phyloP scores from a whole-genome alignment of 30 jellyfish, hydroid and myxozoan species.

The Catostylus mosaicus region DNA sequence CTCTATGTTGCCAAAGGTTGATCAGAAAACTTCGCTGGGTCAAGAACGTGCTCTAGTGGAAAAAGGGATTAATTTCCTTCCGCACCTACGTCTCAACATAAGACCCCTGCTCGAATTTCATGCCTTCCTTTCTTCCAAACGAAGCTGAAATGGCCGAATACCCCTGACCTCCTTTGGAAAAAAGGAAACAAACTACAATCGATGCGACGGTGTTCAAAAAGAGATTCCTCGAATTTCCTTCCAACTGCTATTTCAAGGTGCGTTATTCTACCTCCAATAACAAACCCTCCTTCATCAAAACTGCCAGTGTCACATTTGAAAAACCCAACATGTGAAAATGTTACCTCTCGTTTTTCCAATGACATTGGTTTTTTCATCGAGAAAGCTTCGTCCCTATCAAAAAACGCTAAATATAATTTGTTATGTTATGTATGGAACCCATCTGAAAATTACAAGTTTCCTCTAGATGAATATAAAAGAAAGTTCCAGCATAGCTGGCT shows the following conservation, averaged over 20 bases:
- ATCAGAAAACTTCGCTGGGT: background rate
- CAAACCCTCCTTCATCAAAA: background rate
- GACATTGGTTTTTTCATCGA: background rate
- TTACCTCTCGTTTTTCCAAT: background rate
- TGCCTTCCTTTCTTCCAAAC: no score
- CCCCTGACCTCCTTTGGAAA: no score
- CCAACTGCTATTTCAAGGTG: background rate
- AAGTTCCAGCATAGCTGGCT: slow-evolving; percentile 21
- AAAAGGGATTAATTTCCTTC: background rate
- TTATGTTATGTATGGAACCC: background rate
- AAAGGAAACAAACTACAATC: background rate
- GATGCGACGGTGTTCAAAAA: background rate
- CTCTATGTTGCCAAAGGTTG: background rate
- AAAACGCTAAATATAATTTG: background rate
- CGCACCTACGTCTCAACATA: background rate
- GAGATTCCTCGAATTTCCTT: background rate
- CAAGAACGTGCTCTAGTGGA: background rate
- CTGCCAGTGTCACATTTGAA: background rate
- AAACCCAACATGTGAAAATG: background rate
- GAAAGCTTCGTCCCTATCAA: background rate
- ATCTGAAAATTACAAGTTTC: background rate
- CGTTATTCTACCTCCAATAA: background rate
- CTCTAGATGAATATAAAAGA: background rate
- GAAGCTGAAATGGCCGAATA: no score
- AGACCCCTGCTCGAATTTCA: no score